Evolutionary conservation across 1,140 invertebrate species (phyloP).

Genomic region (Plutomurus gul): DNA sequence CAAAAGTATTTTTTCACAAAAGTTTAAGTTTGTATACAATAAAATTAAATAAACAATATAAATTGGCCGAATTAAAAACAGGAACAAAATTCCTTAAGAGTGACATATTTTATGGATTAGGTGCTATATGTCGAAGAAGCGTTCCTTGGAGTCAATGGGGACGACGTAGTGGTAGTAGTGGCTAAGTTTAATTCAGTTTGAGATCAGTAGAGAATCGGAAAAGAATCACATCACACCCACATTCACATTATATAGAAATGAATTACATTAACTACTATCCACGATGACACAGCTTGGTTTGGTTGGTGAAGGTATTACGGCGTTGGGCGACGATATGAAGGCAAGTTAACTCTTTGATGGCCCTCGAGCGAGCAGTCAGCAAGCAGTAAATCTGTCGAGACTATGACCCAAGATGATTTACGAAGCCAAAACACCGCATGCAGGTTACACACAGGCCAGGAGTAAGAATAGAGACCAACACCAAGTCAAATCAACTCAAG

Average conservation of each 20-base stretch:
- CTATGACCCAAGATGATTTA: conserved; percentile 54
- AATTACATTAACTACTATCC: neutral
- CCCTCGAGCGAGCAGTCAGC: conserved; percentile 55
- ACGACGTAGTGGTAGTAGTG: neutral
- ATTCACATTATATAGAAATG: conserved; percentile 36
- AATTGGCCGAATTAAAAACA: too few relatives aligned
- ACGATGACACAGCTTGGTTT: neutral
- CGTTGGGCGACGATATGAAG: conserved; percentile 51
- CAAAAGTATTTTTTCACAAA: too few relatives aligned
- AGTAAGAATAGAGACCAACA: conserved; percentile 28
- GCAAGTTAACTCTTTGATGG: conserved; percentile 55
- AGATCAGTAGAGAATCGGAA: neutral
- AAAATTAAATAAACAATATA: too few relatives aligned
- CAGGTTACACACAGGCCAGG: conserved; percentile 41
- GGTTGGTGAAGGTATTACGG: conserved; percentile 4
- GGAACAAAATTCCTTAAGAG: too few relatives aligned
- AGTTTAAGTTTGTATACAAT: too few relatives aligned
- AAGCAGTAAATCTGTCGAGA: conserved; percentile 55
- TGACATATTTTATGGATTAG: too few relatives aligned
- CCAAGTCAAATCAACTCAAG: conserved; percentile 28
- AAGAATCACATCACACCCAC: conserved; percentile 35
- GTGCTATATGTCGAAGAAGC: too few relatives aligned
- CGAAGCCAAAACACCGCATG: conserved; percentile 49
- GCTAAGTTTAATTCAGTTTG: neutral
- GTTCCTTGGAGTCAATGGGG: conserved; percentile 1